phyloP scores from a whole-genome alignment of 2,888 invertebrate species.

The Cryptocephalus moraei region DNA sequence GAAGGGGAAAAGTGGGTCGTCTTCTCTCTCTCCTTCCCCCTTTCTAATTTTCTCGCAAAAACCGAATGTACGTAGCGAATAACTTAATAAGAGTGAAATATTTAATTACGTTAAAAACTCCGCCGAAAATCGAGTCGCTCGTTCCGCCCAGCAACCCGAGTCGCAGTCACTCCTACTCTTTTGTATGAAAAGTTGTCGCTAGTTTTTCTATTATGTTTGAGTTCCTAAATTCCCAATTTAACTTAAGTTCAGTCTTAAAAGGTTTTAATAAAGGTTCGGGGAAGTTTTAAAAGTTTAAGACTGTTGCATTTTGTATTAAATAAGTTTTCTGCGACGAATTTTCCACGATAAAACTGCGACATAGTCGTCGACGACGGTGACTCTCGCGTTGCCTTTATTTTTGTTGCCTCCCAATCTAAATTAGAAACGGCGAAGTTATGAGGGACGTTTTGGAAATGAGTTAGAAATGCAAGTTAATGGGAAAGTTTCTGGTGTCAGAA shows the following conservation, averaged over 20 bases:
- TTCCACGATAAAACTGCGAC: slow-evolving; percentile 8
- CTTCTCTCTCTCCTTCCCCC: too few species aligned
- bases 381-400: slow-evolving; percentile 10
- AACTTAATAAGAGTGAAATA: too few species aligned
- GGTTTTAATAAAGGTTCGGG: slow-evolving; percentile 13
- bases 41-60: too few species aligned
- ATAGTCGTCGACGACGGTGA: slow-evolving; percentile 1
- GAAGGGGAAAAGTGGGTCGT: too few species aligned
- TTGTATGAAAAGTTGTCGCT: not conserved
- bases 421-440: not conserved
- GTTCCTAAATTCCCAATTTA: slow-evolving; percentile 11
- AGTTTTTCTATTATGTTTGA: slow-evolving; percentile 6
- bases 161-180: not conserved
- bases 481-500: not conserved
- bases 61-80: too few species aligned
- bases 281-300: slow-evolving; percentile 8
- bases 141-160: too few species aligned
- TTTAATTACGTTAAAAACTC: too few species aligned
- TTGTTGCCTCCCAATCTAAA: slow-evolving; percentile 2
- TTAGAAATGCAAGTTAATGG: not conserved
- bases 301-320: slow-evolving; percentile 17
- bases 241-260: slow-evolving; percentile 12
- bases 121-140: too few species aligned
- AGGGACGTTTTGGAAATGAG: not conserved
- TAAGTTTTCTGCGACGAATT: slow-evolving; percentile 13